Conservation (phyloP, 2,113 vertebrate species). For the Ondatra zibethicus region DNA sequence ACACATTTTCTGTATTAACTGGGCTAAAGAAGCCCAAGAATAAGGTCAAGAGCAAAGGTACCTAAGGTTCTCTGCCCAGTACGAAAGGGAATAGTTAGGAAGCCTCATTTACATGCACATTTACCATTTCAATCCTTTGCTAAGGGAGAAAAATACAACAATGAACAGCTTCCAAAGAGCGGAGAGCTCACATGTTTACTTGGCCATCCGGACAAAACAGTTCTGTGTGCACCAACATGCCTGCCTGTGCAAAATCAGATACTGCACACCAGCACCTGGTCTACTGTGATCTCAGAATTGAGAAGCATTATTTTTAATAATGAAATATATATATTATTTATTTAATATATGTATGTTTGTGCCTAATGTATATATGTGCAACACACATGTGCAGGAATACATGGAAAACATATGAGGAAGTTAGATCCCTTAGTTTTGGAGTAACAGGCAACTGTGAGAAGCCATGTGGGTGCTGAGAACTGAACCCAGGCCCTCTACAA, state of each 20-base stretch:
- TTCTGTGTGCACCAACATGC: background rate
- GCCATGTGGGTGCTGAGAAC: background rate
- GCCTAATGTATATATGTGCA: background rate
- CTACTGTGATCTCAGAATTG: slow-evolving; percentile 40
- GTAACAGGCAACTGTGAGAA: background rate
- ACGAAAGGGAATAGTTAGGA: background rate
- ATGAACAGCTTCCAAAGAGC: background rate
- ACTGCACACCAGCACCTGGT: background rate
- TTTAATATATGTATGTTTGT: background rate
- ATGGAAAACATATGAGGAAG: background rate
- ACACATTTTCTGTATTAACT: background rate
- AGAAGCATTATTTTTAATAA: slow-evolving; percentile 22
- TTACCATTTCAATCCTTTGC: slow-evolving; percentile 30
- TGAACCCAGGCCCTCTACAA: background rate
- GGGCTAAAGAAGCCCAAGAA: background rate
- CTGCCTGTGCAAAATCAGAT: background rate
- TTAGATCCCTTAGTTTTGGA: background rate
- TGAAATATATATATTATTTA: background rate
- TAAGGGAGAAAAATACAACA: background rate
- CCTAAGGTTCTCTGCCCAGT: background rate
- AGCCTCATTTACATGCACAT: background rate
- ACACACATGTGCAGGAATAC: background rate
- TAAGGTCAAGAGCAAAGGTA: background rate
- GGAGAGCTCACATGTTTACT: background rate
- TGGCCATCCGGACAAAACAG: background rate